Evolutionary conservation across 2,113 vertebrate genomes (phyloP).

Genomic region (Willisornis vidua): DNA sequence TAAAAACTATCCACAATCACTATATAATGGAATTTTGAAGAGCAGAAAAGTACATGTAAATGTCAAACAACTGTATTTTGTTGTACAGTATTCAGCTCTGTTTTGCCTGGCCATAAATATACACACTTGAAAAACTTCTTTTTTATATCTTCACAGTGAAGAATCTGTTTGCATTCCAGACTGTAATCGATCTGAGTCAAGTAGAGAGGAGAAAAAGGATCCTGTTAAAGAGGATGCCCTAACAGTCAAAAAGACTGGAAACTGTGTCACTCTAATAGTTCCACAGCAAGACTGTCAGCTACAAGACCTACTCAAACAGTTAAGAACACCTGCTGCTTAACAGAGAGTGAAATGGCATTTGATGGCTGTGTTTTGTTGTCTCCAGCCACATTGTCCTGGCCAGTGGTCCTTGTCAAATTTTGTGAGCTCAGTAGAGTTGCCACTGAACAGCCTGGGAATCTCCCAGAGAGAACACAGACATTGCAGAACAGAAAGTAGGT

Average conservation of each 20-base stretch:
- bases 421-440: not conserved
- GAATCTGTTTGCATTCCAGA: conserved; percentile 65
- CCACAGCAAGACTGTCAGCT: conserved; percentile 53
- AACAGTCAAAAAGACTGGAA: conserved; percentile 59
- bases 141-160: conserved; percentile 59
- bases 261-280: conserved; percentile 49
- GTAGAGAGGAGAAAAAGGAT: conserved; percentile 61
- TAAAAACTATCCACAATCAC: not conserved
- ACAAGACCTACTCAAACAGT: conserved; percentile 59
- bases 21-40: not conserved
- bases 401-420: not conserved
- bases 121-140: conserved; percentile 25
- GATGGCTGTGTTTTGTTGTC: conserved; percentile 55
- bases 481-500: not conserved
- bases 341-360: conserved; percentile 25
- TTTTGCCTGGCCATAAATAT: conserved; percentile 3
- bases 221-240: conserved; percentile 54
- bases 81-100: conserved; percentile 9
- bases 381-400: conserved; percentile 44
- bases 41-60: not conserved
- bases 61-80: conserved; percentile 15
- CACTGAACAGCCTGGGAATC: not conserved
- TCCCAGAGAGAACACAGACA: not conserved
- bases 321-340: conserved; percentile 56
- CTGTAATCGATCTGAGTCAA: conserved; percentile 59